A percentile compares a stretch with the other conserved stretches of the same genome.
Evolutionary conservation across 1,140 invertebrate species (phyloP).

Genomic region (Ylistrum balloti): DNA sequence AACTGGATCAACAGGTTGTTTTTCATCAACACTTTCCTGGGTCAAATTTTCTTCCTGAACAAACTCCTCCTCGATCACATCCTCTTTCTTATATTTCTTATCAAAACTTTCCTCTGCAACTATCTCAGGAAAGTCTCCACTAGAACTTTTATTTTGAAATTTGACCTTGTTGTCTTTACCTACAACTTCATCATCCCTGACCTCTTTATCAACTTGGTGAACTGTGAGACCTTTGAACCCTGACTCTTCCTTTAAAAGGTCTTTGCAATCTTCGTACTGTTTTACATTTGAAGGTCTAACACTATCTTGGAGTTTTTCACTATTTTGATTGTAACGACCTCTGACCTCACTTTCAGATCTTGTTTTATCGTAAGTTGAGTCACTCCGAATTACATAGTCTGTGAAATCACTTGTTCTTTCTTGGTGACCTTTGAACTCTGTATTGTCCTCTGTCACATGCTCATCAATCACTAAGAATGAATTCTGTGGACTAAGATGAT

Average conservation of each 20-base stretch:
- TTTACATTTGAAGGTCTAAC: background rate
- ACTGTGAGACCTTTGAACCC: background rate
- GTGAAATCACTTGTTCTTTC: background rate
- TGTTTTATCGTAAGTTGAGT: constrained; percentile 50
- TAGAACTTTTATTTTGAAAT: background rate
- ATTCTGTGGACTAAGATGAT: background rate
- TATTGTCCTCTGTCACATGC: background rate
- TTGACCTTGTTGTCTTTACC: background rate
- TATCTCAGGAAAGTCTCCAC: background rate
- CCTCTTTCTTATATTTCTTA: background rate
- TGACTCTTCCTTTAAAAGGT: background rate
- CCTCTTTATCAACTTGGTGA: background rate
- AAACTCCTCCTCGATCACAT: constrained; percentile 21
- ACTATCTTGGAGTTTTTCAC: background rate
- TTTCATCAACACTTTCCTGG: background rate
- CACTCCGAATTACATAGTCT: background rate
- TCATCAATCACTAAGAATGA: background rate
- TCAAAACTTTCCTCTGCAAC: background rate
- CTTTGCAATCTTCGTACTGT: background rate
- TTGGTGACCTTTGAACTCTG: constrained; percentile 24
- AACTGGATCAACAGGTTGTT: constrained; percentile 58
- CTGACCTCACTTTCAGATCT: constrained; percentile 43
- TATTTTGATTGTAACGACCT: constrained; percentile 20
- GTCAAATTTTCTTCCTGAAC: constrained; percentile 44
- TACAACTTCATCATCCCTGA: background rate